Conservation (phyloP, 2,113 vertebrate species). For the Bos javanicus region DNA sequence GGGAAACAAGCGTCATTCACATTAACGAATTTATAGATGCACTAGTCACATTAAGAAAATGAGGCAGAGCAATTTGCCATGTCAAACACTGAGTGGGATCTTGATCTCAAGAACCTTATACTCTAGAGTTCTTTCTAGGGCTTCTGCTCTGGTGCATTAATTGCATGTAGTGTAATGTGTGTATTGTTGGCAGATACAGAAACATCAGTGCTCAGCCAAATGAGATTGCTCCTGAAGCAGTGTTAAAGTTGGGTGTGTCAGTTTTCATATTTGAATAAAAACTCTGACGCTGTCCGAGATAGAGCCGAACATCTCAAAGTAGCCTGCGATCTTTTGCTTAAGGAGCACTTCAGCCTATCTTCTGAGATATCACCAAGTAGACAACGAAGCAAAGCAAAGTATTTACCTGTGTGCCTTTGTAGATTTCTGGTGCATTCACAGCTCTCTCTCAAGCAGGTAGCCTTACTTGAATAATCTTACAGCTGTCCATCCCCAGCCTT, state of each 20-base stretch:
- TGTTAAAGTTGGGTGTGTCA: conserved; percentile 3
- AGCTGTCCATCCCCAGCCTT: background rate
- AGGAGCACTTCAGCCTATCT: background rate
- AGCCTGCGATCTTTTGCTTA: background rate
- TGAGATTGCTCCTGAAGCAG: background rate
- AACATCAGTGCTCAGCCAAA: background rate
- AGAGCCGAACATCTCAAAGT: background rate
- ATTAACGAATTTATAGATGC: background rate
- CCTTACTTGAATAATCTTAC: background rate
- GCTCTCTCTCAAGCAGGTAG: background rate
- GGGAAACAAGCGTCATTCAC: background rate
- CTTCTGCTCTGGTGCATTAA: background rate
- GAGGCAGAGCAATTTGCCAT: background rate
- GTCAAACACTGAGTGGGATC: background rate
- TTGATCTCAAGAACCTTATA: background rate
- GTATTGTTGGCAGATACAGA: background rate
- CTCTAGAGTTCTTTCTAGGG: background rate
- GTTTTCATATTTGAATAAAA: background rate
- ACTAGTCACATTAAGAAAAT: background rate
- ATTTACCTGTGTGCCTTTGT: background rate
- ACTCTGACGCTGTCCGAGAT: background rate
- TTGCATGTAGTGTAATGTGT: background rate
- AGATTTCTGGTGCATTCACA: background rate
- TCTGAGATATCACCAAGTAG: background rate
- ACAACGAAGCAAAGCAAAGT: background rate